These are phyloP conservation scores for Intellagama lesueurii DNA, from an alignment of 2,797 vertebrate genomes.

Conservation along the genomic window DNA sequence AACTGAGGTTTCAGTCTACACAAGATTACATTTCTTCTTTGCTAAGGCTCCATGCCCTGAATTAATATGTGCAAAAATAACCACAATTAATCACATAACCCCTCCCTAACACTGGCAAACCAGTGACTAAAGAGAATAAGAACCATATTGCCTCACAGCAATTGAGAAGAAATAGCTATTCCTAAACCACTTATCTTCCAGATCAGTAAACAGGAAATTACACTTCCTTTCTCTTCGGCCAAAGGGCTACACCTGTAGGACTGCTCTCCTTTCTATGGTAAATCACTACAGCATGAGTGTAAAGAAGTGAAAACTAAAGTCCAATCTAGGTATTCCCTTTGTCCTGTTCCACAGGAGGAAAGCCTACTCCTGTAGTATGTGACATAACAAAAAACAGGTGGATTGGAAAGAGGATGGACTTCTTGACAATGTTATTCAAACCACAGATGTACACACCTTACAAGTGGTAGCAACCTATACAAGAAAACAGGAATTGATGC, in stretches of 20 bases:
- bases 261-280: neutral
- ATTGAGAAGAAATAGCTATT: neutral
- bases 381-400: neutral
- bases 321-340: neutral
- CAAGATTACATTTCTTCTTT: neutral
- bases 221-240: neutral
- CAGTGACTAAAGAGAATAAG: neutral
- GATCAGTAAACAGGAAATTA: neutral
- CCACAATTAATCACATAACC: neutral
- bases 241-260: neutral
- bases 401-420: neutral
- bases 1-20: neutral
- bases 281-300: neutral
- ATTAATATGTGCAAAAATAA: neutral
- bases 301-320: neutral
- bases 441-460: neutral
- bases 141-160: neutral
- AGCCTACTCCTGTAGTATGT: neutral
- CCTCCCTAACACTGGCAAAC: neutral
- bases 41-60: neutral
- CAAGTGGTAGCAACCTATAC: neutral
- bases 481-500: neutral
- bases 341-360: neutral
- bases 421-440: neutral
- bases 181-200: neutral